Evolutionary conservation across 2,888 invertebrate genomes (phyloP).

Genomic region (Erpobdella octoculata): DNA sequence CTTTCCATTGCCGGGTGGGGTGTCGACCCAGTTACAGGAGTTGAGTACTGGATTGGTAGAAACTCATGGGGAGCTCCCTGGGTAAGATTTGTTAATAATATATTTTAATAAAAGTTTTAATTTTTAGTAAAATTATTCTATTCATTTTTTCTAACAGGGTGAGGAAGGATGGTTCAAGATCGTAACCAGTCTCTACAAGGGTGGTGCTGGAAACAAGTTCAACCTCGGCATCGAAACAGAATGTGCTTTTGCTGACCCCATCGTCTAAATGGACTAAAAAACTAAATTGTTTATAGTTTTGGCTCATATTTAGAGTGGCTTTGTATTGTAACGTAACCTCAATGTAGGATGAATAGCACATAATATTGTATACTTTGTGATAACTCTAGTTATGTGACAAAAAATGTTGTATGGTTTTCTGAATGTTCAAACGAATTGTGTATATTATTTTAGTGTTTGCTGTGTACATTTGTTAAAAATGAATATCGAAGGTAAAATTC

Average conservation of each 20-base stretch:
- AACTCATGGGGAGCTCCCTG: constrained; percentile 56
- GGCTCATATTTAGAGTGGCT: background rate
- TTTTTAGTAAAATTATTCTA: background rate
- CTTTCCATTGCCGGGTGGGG: constrained; percentile 55
- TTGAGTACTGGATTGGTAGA: constrained; percentile 54
- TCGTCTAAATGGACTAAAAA: constrained; percentile 37
- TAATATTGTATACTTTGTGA: too few relatives aligned
- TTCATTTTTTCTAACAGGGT: constrained; percentile 40
- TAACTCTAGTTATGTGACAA: too few relatives aligned
- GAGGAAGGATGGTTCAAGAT: constrained; percentile 53
- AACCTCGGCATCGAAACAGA: constrained; percentile 54
- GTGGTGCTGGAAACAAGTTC: constrained; percentile 51
- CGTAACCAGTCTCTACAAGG: constrained; percentile 54
- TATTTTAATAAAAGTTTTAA: constrained; percentile 28
- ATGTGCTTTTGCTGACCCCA: constrained; percentile 54
- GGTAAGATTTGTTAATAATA: constrained; percentile 43
- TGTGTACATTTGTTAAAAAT: too few relatives aligned
- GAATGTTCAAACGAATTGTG: too few relatives aligned
- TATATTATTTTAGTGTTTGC: too few relatives aligned
- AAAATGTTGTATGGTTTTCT: too few relatives aligned
- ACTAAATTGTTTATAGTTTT: background rate
- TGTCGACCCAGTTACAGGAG: constrained; percentile 48
- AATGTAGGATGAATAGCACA: background rate
- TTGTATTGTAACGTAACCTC: background rate
- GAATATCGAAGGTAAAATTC: too few relatives aligned